Percentiles rank a stretch among this genome's conserved stretches.
Conservation (phyloP, 2,113 vertebrate genomes). For the Lasiurus cinereus region DNA sequence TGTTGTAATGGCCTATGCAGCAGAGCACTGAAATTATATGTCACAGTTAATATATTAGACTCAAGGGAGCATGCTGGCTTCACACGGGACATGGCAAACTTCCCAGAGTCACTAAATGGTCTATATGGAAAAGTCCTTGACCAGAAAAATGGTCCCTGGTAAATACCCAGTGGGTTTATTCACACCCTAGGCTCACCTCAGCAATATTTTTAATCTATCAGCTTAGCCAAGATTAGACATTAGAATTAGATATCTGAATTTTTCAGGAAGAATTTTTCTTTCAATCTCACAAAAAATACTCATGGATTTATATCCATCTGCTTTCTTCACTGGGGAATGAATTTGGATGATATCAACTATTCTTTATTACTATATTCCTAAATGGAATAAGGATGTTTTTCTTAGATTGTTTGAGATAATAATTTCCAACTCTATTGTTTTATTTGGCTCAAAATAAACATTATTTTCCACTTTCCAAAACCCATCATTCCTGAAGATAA, state of each 20-base stretch:
- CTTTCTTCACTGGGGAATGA: not conserved
- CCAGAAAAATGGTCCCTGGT: not conserved
- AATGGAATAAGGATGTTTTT: not conserved
- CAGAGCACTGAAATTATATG: not conserved
- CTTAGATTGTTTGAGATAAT: not conserved
- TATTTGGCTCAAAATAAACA: not conserved
- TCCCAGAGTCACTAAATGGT: too few relatives aligned
- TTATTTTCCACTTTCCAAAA: not conserved
- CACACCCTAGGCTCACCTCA: too few relatives aligned
- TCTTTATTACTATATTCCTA: not conserved
- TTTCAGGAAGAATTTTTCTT: not conserved
- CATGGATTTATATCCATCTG: not conserved
- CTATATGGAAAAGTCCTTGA: not conserved
- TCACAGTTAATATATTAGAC: not conserved
- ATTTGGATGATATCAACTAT: not conserved
- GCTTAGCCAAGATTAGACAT: not conserved
- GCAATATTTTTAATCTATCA: not conserved
- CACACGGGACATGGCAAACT: not conserved
- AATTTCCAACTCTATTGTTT: not conserved
- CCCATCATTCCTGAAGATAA: not conserved
- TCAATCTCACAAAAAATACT: not conserved
- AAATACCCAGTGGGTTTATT: not conserved
- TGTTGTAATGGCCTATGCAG: not conserved
- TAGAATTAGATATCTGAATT: not conserved
- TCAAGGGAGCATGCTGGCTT: not conserved